A percentile compares a stretch with the other conserved stretches of the same genome.
Conservation (phyloP, 1,140 invertebrate species). For the Tetraneura akinire region DNA sequence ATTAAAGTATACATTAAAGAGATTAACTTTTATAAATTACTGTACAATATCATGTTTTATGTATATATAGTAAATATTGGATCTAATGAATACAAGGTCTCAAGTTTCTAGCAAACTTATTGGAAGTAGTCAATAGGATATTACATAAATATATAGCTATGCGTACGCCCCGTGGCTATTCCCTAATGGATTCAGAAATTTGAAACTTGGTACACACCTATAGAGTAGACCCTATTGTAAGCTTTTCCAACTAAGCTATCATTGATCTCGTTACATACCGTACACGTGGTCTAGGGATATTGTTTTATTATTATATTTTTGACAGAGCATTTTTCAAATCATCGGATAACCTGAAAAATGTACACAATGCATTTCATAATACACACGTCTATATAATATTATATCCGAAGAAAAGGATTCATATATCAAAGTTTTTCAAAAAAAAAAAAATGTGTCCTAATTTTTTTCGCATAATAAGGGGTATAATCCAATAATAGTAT, state of each 20-base stretch:
- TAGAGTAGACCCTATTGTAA: not conserved
- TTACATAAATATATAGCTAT: not conserved
- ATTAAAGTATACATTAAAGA: not conserved
- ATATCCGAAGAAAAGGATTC: too few relatives aligned
- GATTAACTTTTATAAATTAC: not conserved
- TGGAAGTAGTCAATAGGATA: slow-evolving; percentile 14
- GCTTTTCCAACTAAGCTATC: not conserved
- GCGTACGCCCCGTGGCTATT: slow-evolving; percentile 1
- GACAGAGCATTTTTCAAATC: not conserved
- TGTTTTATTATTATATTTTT: slow-evolving; percentile 22
- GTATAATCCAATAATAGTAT: too few relatives aligned
- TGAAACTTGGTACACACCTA: slow-evolving; percentile 23
- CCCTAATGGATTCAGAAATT: slow-evolving; percentile 50
- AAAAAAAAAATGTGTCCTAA: too few relatives aligned
- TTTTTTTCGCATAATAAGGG: too few relatives aligned
- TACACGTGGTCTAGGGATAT: not conserved
- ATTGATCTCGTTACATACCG: not conserved
- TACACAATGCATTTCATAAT: not conserved
- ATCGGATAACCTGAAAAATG: slow-evolving; percentile 18
- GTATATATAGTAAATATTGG: slow-evolving; percentile 11
- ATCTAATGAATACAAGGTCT: slow-evolving; percentile 10
- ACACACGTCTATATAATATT: too few relatives aligned
- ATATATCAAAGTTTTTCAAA: too few relatives aligned
- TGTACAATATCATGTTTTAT: not conserved
- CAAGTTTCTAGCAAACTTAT: slow-evolving; percentile 26